Percentiles rank a stretch among this genome's conserved stretches.
Conservation (phyloP, 2,888 invertebrate species). For the Eulithis prunata region DNA sequence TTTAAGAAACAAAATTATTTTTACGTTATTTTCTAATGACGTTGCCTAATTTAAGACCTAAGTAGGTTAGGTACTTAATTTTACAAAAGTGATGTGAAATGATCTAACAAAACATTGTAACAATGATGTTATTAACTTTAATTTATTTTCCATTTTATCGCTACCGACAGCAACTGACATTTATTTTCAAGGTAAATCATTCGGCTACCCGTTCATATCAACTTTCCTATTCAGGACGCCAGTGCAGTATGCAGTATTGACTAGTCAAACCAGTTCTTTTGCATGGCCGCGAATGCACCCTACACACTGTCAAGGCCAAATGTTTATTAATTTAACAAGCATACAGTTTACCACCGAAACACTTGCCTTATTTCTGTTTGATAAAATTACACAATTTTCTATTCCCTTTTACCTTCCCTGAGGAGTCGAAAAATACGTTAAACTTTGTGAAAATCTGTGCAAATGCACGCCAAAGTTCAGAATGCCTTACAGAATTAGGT, state of each 20-base stretch:
- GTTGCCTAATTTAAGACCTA: not conserved
- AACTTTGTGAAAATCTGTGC: not conserved
- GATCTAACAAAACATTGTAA: not conserved
- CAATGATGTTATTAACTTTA: conserved; percentile 51
- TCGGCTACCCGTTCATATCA: conserved; percentile 53
- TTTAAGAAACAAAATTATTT: not conserved
- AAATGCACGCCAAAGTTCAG: not conserved
- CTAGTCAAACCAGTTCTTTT: conserved; percentile 17
- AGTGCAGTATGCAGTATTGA: conserved; percentile 29
- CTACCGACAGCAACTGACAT: conserved; percentile 82
- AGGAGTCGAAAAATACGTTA: not conserved
- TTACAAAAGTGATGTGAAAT: conserved; percentile 1
- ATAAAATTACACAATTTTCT: not conserved
- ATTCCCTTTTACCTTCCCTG: not conserved
- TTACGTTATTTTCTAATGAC: not conserved
- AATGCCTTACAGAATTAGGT: not conserved
- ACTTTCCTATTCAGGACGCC: conserved; percentile 39
- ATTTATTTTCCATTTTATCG: conserved; percentile 71
- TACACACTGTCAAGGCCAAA: conserved; percentile 18
- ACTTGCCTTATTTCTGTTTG: not conserved
- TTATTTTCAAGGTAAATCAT: conserved; percentile 80
- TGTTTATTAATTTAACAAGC: conserved; percentile 7
- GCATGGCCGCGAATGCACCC: conserved; percentile 16
- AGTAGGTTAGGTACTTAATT: not conserved
- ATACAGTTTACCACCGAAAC: not conserved